phyloP scores from a whole-genome alignment of 2,888 invertebrate genomes.

The Acrocyrtus sp. region DNA sequence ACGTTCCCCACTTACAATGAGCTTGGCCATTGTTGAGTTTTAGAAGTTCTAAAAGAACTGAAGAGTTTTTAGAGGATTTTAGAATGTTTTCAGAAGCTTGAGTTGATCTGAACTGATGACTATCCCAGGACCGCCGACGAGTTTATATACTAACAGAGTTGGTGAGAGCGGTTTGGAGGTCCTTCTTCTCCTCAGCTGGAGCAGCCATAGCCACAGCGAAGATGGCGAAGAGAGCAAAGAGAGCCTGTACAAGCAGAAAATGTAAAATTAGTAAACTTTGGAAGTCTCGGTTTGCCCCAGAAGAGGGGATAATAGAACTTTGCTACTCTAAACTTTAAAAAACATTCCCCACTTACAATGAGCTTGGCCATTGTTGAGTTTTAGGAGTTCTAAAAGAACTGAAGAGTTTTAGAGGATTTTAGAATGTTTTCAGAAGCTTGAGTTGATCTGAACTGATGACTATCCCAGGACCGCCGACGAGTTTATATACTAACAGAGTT shows the following conservation, averaged over 20 bases:
- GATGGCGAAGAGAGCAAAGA: conserved; percentile 55
- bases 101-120: conserved; percentile 50
- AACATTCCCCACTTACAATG: conserved; percentile 47
- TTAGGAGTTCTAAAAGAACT: conserved; percentile 31
- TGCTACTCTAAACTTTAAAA: no score
- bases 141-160: conserved; percentile 40
- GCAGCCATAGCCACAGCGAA: conserved; percentile 55
- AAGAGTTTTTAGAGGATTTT: conserved; percentile 9
- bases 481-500: conserved; percentile 40
- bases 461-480: conserved; percentile 22
- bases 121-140: conserved; percentile 22
- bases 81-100: conserved; percentile 45
- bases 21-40: conserved; percentile 54
- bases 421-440: conserved; percentile 45
- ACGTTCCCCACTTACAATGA: conserved; percentile 50
- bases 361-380: conserved; percentile 55
- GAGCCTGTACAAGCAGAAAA: conserved; percentile 37
- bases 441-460: conserved; percentile 50
- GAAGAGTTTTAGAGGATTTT: conserved; percentile 9
- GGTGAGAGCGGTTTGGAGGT: conserved; percentile 54
- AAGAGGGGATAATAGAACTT: no score
- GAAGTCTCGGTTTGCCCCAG: no score
- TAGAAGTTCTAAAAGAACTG: conserved; percentile 30
- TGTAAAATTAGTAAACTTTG: no score
- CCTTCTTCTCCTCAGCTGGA: conserved; percentile 53